Evolutionary conservation across 1,140 invertebrate genomes (phyloP), one percentile per base, ranked within the genome.

Genomic region (Metaphire vulgaris): DNA sequence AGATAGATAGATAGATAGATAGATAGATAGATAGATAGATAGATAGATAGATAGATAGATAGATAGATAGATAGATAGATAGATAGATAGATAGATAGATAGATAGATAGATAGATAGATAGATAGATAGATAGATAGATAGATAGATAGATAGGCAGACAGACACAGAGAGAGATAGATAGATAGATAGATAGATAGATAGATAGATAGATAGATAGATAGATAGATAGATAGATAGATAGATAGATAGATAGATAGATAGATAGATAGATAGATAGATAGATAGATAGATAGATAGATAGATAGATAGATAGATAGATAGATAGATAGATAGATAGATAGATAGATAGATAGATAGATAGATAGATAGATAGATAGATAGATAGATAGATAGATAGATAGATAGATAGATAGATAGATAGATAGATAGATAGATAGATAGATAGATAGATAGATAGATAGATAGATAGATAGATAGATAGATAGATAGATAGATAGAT

Each of bases 191-290:
- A 56, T 56, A 21, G 41, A 56, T 56, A 56, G 41, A 56, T 56
- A 21, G 41, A 56, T 56, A 56, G 41, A 56, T 56, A 21, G 41
- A 56, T 56, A 21, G 41, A 56, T 56, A 56, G 41, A 56, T 56
- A 56, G 41, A 56, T 56, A 56, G 41, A 56, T 56, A 56, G 41
- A 56, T 56, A 56, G 41, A 56, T 56, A 56, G 41, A 56, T 56
- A 56, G 41, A 56, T 56, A 56, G 41, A 56, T 56, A 56, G 41
- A 56, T 56, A 56, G 41, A 56, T 56, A 56, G 41, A 56, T 56
- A 56, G 41, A 56, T 56, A 56, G 41, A 56, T 56, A 56, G 41
- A 56, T 56, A 56, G 41, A 56, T 56, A 56, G 41, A 56, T 56
- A 56, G 41, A 56, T 56, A 56, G 41, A 56, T 56, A 56, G 41